Percentiles rank a stretch among this genome's conserved stretches.
These are phyloP conservation scores for Drosophila nr. fundita DNA, from an alignment of 2,888 invertebrate genomes.

Conservation along the genomic window DNA sequence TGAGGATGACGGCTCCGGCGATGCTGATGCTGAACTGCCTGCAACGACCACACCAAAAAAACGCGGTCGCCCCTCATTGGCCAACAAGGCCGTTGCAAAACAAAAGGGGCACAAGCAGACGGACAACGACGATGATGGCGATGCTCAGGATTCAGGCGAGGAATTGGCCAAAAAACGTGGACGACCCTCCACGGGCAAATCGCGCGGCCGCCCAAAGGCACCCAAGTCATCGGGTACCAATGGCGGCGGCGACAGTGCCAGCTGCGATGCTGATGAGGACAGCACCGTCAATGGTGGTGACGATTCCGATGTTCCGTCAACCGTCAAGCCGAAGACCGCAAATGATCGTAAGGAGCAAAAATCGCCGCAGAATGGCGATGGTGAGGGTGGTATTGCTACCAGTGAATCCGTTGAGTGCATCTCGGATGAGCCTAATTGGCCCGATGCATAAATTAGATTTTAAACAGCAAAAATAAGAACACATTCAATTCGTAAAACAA, in stretches of 20 bases:
- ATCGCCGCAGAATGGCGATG: slow-evolving; percentile 30
- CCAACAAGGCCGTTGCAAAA: slow-evolving; percentile 48
- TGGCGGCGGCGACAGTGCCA: slow-evolving; percentile 7
- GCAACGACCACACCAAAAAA: slow-evolving; percentile 53
- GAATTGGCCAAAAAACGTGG: slow-evolving; percentile 57
- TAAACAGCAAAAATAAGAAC: slow-evolving; percentile 12
- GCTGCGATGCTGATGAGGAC: slow-evolving; percentile 32
- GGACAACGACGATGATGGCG: slow-evolving; percentile 31
- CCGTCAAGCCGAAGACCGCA: slow-evolving; percentile 5
- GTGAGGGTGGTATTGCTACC: slow-evolving; percentile 18
- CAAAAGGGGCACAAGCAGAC: slow-evolving; percentile 33
- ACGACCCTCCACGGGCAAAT: slow-evolving; percentile 8
- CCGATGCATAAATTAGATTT: slow-evolving; percentile 24
- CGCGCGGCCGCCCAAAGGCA: slow-evolving; percentile 13
- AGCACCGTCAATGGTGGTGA: slow-evolving; percentile 23
- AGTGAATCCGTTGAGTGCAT: slow-evolving; percentile 39
- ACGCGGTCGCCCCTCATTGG: slow-evolving; percentile 58
- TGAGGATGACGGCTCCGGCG: slow-evolving; percentile 25
- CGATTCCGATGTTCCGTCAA: background rate
- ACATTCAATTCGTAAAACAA: slow-evolving; percentile 30
- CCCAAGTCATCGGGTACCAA: slow-evolving; percentile 1
- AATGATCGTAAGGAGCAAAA: slow-evolving; percentile 21
- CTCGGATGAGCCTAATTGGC: slow-evolving; percentile 50
- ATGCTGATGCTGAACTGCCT: slow-evolving; percentile 14
- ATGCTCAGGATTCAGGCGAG: slow-evolving; percentile 35